A percentile compares a stretch with the other conserved stretches of the same genome.
These are phyloP conservation scores for Poeciliopsis prolifica DNA, from an alignment of 2,113 vertebrate species.

Conservation along the genomic window DNA sequence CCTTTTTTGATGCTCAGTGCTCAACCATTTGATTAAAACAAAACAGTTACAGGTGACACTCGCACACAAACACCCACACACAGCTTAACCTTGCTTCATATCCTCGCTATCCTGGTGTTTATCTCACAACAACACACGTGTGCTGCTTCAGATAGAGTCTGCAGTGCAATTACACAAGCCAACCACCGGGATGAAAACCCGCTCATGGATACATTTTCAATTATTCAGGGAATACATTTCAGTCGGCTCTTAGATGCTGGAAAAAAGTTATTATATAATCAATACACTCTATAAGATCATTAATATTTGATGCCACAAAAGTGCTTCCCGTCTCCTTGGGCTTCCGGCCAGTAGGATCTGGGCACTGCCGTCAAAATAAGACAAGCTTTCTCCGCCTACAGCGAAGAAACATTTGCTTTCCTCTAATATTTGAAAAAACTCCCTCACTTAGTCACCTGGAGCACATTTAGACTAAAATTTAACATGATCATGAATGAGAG, in stretches of 20 bases:
- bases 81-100: slow-evolving; percentile 47
- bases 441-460: neutral
- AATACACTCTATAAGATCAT: slow-evolving; percentile 78
- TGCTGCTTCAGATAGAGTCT: slow-evolving; percentile 67
- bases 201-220: slow-evolving; percentile 79
- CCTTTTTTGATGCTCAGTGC: slow-evolving; percentile 31
- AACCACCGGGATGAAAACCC: slow-evolving; percentile 73
- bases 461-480: slow-evolving; percentile 17
- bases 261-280: slow-evolving; percentile 81
- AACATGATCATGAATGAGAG: slow-evolving; percentile 2
- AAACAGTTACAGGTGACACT: slow-evolving; percentile 28
- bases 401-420: slow-evolving; percentile 54
- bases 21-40: slow-evolving; percentile 63
- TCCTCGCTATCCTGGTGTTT: slow-evolving; percentile 44
- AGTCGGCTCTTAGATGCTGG: slow-evolving; percentile 68
- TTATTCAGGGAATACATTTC: slow-evolving; percentile 81
- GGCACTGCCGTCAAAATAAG: slow-evolving; percentile 55
- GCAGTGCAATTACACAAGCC: slow-evolving; percentile 71
- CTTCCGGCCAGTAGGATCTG: slow-evolving; percentile 59
- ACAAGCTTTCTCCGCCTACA: slow-evolving; percentile 32
- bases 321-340: slow-evolving; percentile 77
- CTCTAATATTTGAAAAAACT: slow-evolving; percentile 29
- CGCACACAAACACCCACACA: slow-evolving; percentile 14
- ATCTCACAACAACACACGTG: slow-evolving; percentile 61
- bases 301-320: slow-evolving; percentile 79